Percentiles rank a stretch among this genome's conserved stretches.
Evolutionary conservation across 2,888 invertebrate species (phyloP).

Genomic region (Mystacides longicornis): DNA sequence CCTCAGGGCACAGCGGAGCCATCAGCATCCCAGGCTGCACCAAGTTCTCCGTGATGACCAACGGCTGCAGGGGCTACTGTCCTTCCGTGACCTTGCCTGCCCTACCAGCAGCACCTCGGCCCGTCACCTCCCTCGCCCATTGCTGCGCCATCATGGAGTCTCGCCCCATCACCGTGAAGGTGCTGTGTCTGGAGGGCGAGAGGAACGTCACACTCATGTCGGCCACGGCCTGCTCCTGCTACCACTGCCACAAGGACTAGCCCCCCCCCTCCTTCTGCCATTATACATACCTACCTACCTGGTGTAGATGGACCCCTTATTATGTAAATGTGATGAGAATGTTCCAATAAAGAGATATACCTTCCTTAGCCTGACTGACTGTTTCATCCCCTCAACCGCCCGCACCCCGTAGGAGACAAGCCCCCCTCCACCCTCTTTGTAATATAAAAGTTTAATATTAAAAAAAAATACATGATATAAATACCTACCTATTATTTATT

Average conservation of each 20-base stretch:
- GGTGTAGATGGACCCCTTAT: too few species aligned
- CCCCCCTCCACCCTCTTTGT: too few species aligned
- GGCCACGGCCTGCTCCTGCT: constrained; percentile 75
- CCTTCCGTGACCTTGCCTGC: constrained; percentile 83
- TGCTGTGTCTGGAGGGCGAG: constrained; percentile 71
- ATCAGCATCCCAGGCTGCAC: constrained; percentile 80
- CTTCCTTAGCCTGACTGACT: too few species aligned
- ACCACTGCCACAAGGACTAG: constrained; percentile 67
- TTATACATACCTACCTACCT: not conserved
- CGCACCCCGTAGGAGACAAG: too few species aligned
- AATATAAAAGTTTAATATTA: too few species aligned
- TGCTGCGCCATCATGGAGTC: constrained; percentile 89
- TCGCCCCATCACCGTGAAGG: constrained; percentile 69
- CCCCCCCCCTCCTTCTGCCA: not conserved
- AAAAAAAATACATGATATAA: too few species aligned
- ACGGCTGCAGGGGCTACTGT: constrained; percentile 83
- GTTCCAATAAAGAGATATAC: too few species aligned
- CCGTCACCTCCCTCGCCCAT: constrained; percentile 73
- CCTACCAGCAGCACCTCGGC: constrained; percentile 44
- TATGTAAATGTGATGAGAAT: too few species aligned
- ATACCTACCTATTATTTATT: too few species aligned
- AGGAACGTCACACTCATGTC: constrained; percentile 76
- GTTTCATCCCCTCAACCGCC: too few species aligned
- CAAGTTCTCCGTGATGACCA: constrained; percentile 76
- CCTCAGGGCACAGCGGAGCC: constrained; percentile 66